Evolutionary conservation across 2,797 vertebrate species (phyloP), one percentile per base, ranked within the genome.

Genomic region (Macropus fuliginosus): DNA sequence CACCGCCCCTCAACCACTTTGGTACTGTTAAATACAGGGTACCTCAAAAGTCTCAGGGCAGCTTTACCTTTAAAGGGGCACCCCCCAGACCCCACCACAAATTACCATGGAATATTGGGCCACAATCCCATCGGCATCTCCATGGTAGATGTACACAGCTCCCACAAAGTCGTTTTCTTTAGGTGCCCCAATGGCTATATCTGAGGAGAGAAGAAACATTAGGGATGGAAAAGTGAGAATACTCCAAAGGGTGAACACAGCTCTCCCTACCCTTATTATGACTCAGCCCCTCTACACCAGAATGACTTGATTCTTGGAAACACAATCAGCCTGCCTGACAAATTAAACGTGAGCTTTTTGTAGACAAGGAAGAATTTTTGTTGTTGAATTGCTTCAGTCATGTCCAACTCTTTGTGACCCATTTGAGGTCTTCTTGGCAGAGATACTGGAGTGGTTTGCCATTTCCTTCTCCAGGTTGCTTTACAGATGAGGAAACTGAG

Each of bases 101-200:
- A 95, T 98, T 99, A 99, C 99, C 99, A 99, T 99, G 52, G 99
- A 99, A 98, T 99, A 99, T 96, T 99, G 99, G 93, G 98, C 98
- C 94, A 99, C 97, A 12, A 99, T 99, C 95, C 99, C 99, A 54
- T 96, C 34, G 29, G 98, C 95, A 1, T 99, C 99, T 0, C 99
- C 99, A 0, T 99, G 99, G 96, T 99, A 99, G 98, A 99, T 99
- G 92, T 99, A 99, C 29, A 99, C 99, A 0, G 99, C 99, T 96
- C 99, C 99, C 1, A 98, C 55, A 46, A 99, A 99, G 97, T 99
- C 99, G 1, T 99, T 99, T 95, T 99, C 99, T 98, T 99, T 99
- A 27, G 99, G 99, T 0, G 99, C 99, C 34, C 99, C 99, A 96
- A 99, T 98, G 92, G 99, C 99, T 57, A 99, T 99, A 98, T 99